Percentiles rank a stretch among this genome's conserved stretches.
phyloP scores from a whole-genome alignment of 1,140 invertebrate species.

The Tigriopus japonicus region DNA sequence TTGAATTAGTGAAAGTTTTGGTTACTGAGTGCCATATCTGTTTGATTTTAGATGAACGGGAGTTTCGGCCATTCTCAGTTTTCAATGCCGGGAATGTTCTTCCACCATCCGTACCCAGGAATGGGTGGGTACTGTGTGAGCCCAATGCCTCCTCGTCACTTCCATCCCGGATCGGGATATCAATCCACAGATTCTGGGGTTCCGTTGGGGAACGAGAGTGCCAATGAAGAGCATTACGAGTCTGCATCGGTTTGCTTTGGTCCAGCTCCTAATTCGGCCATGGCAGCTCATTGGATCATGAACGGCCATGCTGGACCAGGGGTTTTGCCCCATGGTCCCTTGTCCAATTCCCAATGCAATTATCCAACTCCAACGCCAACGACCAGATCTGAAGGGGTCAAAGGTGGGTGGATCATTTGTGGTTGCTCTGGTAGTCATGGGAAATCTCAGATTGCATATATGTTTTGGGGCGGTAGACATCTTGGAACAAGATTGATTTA shows the following conservation, averaged over 20 bases:
- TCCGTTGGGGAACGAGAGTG: no score
- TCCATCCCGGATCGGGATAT: no score
- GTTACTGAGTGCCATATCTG: no score
- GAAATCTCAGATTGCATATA: not conserved
- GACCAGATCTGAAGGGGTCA: not conserved
- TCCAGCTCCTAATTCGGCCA: not conserved
- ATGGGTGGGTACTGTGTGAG: no score
- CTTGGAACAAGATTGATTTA: no score
- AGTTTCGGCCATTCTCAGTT: not conserved
- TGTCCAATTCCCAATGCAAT: not conserved
- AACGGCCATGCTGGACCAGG: not conserved
- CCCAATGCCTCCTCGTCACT: no score
- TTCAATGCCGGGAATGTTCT: not conserved
- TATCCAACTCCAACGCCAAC: not conserved
- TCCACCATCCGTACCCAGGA: not conserved
- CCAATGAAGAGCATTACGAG: not conserved
- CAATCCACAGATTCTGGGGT: no score
- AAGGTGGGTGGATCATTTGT: not conserved
- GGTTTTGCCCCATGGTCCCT: not conserved
- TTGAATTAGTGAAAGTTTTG: no score
- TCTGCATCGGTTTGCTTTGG: not conserved
- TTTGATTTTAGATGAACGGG: not conserved
- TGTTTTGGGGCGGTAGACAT: no score
- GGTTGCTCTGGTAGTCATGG: not conserved
- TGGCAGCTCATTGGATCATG: not conserved